Evolutionary conservation across 2,888 invertebrate genomes (phyloP).

Genomic region (Drosophila mulleri): DNA sequence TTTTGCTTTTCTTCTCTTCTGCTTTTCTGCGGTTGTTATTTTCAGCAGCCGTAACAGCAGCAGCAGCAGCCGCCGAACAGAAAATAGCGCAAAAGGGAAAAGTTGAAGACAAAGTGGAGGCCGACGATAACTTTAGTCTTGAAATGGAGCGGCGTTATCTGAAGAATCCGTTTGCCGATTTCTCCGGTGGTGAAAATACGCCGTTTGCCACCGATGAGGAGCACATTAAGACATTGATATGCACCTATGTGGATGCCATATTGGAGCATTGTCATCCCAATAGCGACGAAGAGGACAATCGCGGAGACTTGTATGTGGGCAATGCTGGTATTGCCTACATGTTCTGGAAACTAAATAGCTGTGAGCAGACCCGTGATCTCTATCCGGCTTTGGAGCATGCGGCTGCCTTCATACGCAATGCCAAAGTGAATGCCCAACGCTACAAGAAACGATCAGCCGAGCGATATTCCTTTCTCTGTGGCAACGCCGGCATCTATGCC

Average conservation of each 20-base stretch:
- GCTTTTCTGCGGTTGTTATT: conserved; percentile 31
- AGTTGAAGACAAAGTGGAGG: conserved; percentile 11
- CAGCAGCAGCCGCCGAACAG: neutral
- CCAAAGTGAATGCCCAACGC: conserved; percentile 86
- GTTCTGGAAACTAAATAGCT: conserved; percentile 89
- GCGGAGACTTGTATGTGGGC: conserved; percentile 85
- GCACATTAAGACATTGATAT: conserved; percentile 83
- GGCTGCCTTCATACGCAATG: conserved; percentile 88
- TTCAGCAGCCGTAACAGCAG: conserved; percentile 6
- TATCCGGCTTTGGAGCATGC: conserved; percentile 87
- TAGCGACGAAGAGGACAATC: conserved; percentile 78
- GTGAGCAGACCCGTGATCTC: conserved; percentile 84
- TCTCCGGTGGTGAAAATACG: conserved; percentile 66
- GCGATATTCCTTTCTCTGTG: conserved; percentile 90
- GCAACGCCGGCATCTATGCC: conserved; percentile 91
- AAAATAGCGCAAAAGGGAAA: conserved; percentile 25
- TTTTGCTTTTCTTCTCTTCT: neutral
- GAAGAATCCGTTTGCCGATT: conserved; percentile 84
- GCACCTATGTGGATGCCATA: conserved; percentile 84
- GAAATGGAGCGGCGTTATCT: conserved; percentile 83
- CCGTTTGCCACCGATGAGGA: conserved; percentile 79
- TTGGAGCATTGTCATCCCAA: conserved; percentile 82
- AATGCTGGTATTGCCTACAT: conserved; percentile 89
- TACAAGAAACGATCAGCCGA: conserved; percentile 86
- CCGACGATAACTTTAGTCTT: neutral